phyloP scores from a whole-genome alignment of 2,113 vertebrate species.

The Chaetura pelagica region DNA sequence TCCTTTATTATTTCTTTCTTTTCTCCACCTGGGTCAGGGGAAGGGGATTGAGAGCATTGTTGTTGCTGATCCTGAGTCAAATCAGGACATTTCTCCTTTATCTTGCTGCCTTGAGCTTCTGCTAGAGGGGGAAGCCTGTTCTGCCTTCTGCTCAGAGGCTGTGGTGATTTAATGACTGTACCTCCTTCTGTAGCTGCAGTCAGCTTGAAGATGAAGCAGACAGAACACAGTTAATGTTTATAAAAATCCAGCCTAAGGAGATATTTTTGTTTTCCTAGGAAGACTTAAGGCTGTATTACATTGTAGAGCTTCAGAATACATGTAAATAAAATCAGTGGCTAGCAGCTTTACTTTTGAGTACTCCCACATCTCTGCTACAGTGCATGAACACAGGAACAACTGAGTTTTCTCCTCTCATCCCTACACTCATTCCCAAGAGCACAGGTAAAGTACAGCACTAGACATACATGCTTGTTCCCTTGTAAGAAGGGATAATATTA shows the following conservation, averaged over 20 bases:
- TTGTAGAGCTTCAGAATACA: not conserved
- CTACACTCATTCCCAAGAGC: not conserved
- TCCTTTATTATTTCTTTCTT: too few species aligned
- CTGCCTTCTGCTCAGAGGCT: not conserved
- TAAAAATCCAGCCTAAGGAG: not conserved
- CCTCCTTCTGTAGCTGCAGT: not conserved
- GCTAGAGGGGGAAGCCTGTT: not conserved
- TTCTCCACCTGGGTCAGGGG: too few species aligned
- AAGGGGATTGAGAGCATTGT: too few species aligned
- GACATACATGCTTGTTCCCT: not conserved
- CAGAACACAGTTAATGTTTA: not conserved
- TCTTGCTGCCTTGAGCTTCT: not conserved
- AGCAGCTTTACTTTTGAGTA: not conserved
- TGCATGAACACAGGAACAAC: not conserved
- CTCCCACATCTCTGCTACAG: not conserved
- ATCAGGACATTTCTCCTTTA: not conserved
- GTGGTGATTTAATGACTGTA: not conserved
- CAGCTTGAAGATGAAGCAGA: not conserved
- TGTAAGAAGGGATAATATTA: not conserved
- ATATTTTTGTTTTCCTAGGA: not conserved
- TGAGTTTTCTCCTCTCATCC: not conserved
- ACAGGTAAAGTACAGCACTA: not conserved
- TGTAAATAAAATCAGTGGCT: not conserved
- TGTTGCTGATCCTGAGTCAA: too few species aligned
- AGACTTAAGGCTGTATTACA: not conserved